Evolutionary conservation across 2,113 vertebrate species (phyloP).

Genomic region (Cyrtonyx montezumae): DNA sequence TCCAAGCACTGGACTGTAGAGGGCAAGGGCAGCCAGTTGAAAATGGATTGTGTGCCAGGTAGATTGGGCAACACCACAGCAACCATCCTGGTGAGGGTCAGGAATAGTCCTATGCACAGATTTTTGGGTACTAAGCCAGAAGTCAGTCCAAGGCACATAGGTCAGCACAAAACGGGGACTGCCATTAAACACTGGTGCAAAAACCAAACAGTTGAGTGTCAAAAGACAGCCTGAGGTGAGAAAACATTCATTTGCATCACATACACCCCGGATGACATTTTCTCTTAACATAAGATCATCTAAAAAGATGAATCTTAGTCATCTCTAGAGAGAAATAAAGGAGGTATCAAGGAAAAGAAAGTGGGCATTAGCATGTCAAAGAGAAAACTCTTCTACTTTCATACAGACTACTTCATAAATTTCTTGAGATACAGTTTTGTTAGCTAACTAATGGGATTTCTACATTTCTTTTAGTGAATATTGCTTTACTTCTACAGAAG

Average conservation of each 20-base stretch:
- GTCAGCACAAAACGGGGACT: not conserved
- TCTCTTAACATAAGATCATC: not conserved
- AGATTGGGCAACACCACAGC: not conserved
- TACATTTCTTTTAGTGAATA: not conserved
- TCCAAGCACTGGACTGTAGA: not conserved
- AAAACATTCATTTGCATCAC: not conserved
- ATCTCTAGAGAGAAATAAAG: not conserved
- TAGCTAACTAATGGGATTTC: not conserved
- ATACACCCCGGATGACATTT: not conserved
- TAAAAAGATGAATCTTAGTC: not conserved
- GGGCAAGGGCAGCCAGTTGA: not conserved
- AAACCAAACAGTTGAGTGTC: not conserved
- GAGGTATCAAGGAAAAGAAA: not conserved
- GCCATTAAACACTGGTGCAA: no score
- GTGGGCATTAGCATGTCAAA: not conserved
- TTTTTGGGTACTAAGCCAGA: not conserved
- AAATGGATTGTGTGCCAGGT: not conserved
- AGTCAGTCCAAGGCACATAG: not conserved
- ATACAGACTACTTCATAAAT: not conserved
- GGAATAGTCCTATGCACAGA: not conserved
- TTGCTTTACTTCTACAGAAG: not conserved
- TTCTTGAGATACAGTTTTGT: not conserved
- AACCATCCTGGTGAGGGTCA: not conserved
- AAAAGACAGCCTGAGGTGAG: not conserved
- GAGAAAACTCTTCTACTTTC: not conserved